These are phyloP conservation scores for Garrulus glandarius DNA, from an alignment of 2,797 vertebrate species.

Conservation along the genomic window DNA sequence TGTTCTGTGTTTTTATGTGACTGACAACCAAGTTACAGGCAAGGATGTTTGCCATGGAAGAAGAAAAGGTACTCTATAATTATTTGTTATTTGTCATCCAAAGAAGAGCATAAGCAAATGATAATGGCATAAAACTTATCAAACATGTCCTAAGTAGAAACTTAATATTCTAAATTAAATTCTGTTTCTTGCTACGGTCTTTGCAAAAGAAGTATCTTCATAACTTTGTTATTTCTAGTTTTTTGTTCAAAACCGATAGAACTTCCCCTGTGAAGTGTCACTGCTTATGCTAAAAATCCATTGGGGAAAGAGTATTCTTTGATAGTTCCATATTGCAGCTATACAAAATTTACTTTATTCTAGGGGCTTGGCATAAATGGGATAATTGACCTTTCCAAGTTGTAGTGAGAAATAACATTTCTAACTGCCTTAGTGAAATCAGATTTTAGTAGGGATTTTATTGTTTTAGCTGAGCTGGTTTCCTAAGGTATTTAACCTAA, in stretches of 20 bases:
- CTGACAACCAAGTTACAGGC: constrained; percentile 81
- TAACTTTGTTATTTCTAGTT: background rate
- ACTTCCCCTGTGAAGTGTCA: background rate
- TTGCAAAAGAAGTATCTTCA: background rate
- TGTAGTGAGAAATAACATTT: background rate
- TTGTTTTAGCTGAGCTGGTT: background rate
- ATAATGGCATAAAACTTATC: background rate
- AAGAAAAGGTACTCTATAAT: constrained; percentile 85
- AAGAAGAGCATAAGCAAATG: background rate
- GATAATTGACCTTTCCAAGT: background rate
- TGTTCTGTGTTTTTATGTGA: background rate
- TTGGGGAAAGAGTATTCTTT: background rate
- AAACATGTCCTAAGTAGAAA: background rate
- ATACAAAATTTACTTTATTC: background rate
- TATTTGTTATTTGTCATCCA: background rate
- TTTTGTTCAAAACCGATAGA: background rate
- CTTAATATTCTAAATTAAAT: background rate
- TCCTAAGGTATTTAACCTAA: background rate
- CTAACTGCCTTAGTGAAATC: background rate
- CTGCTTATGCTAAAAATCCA: background rate
- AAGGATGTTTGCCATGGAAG: constrained; percentile 83
- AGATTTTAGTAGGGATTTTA: background rate
- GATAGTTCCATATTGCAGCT: background rate
- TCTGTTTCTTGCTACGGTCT: background rate
- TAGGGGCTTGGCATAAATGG: background rate